Evolutionary conservation across 2,888 invertebrate genomes (phyloP), one percentile per base, ranked within the genome.

Genomic region (Melanargia galathea): DNA sequence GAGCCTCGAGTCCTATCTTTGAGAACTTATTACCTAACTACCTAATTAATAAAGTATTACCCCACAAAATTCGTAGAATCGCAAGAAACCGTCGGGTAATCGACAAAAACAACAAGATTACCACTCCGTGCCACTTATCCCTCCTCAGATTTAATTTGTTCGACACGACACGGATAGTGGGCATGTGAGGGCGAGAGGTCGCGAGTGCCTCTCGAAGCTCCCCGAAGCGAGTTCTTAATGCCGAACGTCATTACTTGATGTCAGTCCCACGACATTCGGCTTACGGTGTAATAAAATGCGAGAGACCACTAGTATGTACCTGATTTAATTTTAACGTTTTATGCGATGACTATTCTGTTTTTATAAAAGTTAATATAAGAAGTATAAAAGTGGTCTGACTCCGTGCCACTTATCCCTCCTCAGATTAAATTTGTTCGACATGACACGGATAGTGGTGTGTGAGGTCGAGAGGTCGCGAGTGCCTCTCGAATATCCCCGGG

Each of bases 111-210:
- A 68, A 38, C 58, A 62, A 40, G 54, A 70, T 68, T 65, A 67
- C n/a, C n/a, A n/a, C 64, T 67, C 66, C 69, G 69, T 63, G 65
- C 63, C 67, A 60, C 71, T 71, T 69, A 70, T 71, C 71, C 71
- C 70, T 67, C 68, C 68, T 68, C 72, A 71, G 71, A 76, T 73
- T 73, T 73, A 74, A 74, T 75, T 73, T 68, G 71, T 69, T 67
- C 60, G 62, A 66, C 69, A 66, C 62, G 67, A 65, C 67, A 62
- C 66, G 67, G 69, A 62, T 65, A 64, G 63, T 60, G n/a, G n/a
- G 46, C 46, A 68, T 65, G 66, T 63, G 8, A 1, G 71, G 66
- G 69, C 67, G 66, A 72, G 71, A 70, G 70, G 72, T 63, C 38
- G 49, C 69, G 69, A 74, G 73, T 70, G 70, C 67, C 65, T 51